These are phyloP conservation scores for Turritopsis dohrnii DNA, from an alignment of 30 jellyfish, hydroid and myxozoan genomes.

Conservation along the genomic window DNA sequence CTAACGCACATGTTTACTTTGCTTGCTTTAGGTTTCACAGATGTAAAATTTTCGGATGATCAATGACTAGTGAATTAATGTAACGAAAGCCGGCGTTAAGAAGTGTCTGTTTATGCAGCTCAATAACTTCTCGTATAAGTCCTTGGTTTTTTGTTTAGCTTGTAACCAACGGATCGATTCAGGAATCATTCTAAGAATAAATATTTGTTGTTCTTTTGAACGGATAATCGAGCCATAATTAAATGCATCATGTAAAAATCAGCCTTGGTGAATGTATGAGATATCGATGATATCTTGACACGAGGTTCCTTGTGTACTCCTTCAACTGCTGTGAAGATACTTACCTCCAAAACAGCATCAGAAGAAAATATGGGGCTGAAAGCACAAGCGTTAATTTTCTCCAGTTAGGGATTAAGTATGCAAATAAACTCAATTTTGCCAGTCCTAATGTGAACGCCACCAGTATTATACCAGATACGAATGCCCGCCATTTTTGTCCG, in stretches of 20 bases:
- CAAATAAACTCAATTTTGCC: neutral
- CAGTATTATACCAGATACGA: neutral
- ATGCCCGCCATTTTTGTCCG: neutral
- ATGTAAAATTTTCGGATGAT: too few relatives aligned
- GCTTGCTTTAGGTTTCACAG: too few relatives aligned
- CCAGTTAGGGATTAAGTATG: neutral
- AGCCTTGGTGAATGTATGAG: too few relatives aligned
- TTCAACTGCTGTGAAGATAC: too few relatives aligned
- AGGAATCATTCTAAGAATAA: neutral
- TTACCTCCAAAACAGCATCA: neutral
- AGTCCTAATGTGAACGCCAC: neutral
- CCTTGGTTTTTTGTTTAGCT: neutral
- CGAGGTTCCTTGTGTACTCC: too few relatives aligned
- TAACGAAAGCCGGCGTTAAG: too few relatives aligned
- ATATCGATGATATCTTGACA: too few relatives aligned
- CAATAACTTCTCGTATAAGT: too few relatives aligned
- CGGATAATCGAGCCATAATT: too few relatives aligned
- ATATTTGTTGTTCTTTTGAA: neutral
- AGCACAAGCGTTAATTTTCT: neutral
- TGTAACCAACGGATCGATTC: neutral
- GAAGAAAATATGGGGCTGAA: neutral
- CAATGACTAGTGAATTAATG: too few relatives aligned
- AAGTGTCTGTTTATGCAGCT: too few relatives aligned
- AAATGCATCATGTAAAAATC: neutral
- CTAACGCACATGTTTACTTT: constrained; percentile 4